Evolutionary conservation across 2,888 invertebrate genomes (phyloP).

Genomic region (Phalera bucephala): DNA sequence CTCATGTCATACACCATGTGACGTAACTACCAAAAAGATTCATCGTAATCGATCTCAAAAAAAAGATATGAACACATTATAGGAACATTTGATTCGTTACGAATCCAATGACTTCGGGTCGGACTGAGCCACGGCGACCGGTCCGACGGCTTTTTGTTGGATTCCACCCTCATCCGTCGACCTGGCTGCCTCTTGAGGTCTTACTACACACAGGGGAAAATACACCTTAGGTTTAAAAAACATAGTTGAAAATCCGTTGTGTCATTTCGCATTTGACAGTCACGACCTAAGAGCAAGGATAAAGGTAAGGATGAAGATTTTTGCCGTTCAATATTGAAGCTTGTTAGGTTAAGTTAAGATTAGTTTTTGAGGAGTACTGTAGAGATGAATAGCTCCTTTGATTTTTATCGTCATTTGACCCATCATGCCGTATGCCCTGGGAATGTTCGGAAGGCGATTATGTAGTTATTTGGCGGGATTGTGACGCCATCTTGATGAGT

Average conservation of each 20-base stretch:
- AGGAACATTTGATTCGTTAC: conserved; percentile 58
- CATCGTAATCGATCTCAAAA: conserved; percentile 50
- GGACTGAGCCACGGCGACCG: conserved; percentile 55
- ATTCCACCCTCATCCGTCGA: conserved; percentile 70
- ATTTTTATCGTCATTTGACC: conserved; percentile 76
- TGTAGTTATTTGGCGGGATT: conserved; percentile 52
- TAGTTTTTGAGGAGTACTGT: conserved; percentile 27
- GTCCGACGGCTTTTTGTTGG: conserved; percentile 72
- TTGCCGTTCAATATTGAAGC: conserved; percentile 34
- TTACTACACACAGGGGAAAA: conserved; percentile 13
- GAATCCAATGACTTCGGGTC: conserved; percentile 52
- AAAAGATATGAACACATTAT: conserved; percentile 59
- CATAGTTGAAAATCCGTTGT: conserved; percentile 30
- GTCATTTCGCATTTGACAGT: conserved; percentile 50
- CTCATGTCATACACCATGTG: too few relatives aligned
- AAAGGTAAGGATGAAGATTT: conserved; percentile 52
- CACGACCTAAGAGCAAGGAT: conserved; percentile 74
- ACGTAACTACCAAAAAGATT: conserved; percentile 20
- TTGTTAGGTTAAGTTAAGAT: conserved; percentile 23
- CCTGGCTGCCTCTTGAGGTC: conserved; percentile 46
- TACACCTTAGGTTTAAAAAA: conserved; percentile 9
- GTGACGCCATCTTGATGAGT: conserved; percentile 27
- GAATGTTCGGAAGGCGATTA: conserved; percentile 68
- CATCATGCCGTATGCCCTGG: conserved; percentile 73
- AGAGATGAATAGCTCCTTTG: conserved; percentile 62